Base-by-base conservation (phyloP, 2,888 invertebrate genomes). In the Enchytraeus crypticus region DNA sequence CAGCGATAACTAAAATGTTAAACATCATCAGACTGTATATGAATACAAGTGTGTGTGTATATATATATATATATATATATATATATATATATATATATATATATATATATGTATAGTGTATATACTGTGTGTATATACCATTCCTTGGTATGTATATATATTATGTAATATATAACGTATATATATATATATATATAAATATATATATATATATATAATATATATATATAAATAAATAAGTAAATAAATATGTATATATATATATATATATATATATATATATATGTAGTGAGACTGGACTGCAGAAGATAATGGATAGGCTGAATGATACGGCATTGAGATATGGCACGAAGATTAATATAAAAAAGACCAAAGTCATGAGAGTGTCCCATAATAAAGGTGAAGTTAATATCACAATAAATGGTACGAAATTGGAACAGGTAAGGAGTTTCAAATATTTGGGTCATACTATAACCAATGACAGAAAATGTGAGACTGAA, bases 31-130 rank as follows among this genome's bases (percentile, higher is more conserved):
- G n/a, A n/a, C n/a, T 14, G 1, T 33, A 38, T 38, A 21, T 54
- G 33, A 32, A 29, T 54, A 54, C 4, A 21, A 32, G 21, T 34
- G 1, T 11, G 21, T 38, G 27, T 54, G 11, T 54, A 21, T 38
- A 34, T 11, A 21, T 18, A 54, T 8, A n/a, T 54, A 54, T 54
- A 38, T 54, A 54, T 34, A 38, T 32, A 54, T 54, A 4, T 54
- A 38, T 54, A 11, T 54, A 38, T 14, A 23, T 49, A 49, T 49
- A 21, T 49, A 54, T 54, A 38, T 38, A 54, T 38, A 23, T 54
- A 2, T 21, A 47, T 47, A 18, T 47, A 47, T 47, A n/a, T n/a
- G n/a, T n/a, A n/a, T 14, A 14, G 18, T 18, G 18, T 38, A 38
- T 38, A 38, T 38, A 38, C 18, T 38, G 18, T 18, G 14, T 8